Evolutionary conservation across 2,888 invertebrate genomes (phyloP), one percentile per base, ranked within the genome.

Genomic region (Gastrophysa polygoni): DNA sequence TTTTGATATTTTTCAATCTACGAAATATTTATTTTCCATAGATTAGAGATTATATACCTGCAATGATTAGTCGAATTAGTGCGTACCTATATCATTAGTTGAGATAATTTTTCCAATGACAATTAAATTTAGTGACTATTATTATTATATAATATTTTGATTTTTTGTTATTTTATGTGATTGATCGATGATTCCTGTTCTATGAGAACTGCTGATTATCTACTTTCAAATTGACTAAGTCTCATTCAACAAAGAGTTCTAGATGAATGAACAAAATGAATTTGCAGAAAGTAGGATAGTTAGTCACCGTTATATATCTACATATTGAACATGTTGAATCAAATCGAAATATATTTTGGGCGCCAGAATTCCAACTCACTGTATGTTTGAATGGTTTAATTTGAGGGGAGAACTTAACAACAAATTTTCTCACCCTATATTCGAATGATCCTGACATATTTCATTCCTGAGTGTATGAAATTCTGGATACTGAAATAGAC

Each of bases 81-180:
- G n/a, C n/a, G 50, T 63, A 63, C 59, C 46, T 60, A 61, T 38
- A 43, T 61, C 60, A 66, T 67, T 61, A 64, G 56, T 68, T 63
- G 61, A 57, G 38, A 66, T 57, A 44, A 59, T 51, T 69, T 66
- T 67, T 68, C 51, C 59, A 65, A 63, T 70, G 70, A 72, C 68
- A 69, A 62, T 69, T 64, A 57, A 66, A 63, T 60, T 67, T 64
- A 67, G 65, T 67, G 66, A 63, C 59, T 58, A 32, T 56, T 44
- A 59, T 38, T 46, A 43, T 32, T 34, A 17, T 17, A 17, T 49
- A 48, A 59, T 49, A 48, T 44, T 46, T 55, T 56, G 48, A 58
- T 61, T 58, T 47, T 57, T 65, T 51, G 51, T 47, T 56, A 50
- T 65, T 51, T 43, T 54, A 62, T 65, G 61, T 65, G 65, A 65